phyloP scores from a whole-genome alignment of 1,140 invertebrate species.

The Archegozetes longisetosus region DNA sequence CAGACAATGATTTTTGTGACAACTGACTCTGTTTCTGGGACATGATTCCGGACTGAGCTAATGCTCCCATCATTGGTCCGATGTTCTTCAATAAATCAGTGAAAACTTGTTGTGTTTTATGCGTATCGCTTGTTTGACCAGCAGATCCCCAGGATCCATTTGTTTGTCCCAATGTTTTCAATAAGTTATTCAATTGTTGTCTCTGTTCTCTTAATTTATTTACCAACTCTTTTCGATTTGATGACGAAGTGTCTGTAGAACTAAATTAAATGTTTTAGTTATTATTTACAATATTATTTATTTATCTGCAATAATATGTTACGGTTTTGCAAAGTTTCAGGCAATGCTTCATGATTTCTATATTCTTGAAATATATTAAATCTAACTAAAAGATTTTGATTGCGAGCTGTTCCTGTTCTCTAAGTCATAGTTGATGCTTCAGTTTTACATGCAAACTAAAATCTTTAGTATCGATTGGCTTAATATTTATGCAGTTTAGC shows the following conservation, averaged over 20 bases:
- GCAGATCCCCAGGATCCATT: too few relatives aligned
- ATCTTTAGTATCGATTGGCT: too few relatives aligned
- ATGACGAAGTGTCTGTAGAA: background rate
- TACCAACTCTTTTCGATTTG: background rate
- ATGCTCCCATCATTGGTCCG: background rate
- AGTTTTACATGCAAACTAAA: too few relatives aligned
- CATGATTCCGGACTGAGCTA: background rate
- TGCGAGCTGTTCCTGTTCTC: too few relatives aligned
- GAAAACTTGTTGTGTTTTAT: background rate
- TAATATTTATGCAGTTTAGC: too few relatives aligned
- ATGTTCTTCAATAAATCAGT: background rate
- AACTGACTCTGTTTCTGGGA: background rate
- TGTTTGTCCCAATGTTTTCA: background rate
- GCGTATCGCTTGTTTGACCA: too few relatives aligned
- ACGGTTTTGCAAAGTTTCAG: too few relatives aligned
- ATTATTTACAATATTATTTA: background rate
- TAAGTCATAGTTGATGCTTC: too few relatives aligned
- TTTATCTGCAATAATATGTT: too few relatives aligned
- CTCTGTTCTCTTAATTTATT: background rate
- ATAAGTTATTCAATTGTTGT: background rate
- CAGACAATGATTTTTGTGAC: background rate
- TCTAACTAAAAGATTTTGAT: too few relatives aligned
- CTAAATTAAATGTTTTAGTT: background rate
- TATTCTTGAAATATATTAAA: too few relatives aligned
- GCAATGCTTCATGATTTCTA: too few relatives aligned